Evolutionary conservation across 2,797 vertebrate genomes (phyloP).

Genomic region (Muscicapa striata): DNA sequence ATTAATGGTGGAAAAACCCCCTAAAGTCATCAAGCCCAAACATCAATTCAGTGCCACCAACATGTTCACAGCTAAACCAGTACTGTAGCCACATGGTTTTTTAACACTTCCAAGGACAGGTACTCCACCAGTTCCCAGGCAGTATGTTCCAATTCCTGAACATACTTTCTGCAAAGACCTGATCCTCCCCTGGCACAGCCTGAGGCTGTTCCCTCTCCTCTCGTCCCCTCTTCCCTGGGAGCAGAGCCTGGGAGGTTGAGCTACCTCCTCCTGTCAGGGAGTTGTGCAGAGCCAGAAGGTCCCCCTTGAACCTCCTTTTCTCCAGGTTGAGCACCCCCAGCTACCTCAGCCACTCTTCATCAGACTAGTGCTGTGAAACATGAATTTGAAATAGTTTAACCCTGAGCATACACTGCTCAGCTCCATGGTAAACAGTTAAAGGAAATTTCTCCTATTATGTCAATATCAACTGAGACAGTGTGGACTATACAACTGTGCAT

Average conservation of each 20-base stretch:
- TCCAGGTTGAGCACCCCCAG: background rate
- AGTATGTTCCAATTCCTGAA: background rate
- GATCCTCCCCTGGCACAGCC: fast-evolving
- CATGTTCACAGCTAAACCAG: no score
- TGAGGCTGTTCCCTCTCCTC: background rate
- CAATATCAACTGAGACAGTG: background rate
- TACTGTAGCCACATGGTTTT: fast-evolving
- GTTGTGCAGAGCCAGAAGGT: background rate
- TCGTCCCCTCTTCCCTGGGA: background rate
- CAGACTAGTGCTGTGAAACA: background rate
- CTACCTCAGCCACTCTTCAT: background rate
- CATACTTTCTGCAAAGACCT: background rate
- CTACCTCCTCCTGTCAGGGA: background rate
- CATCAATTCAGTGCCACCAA: background rate
- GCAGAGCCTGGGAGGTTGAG: background rate
- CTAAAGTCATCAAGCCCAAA: no score
- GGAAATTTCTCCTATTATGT: background rate
- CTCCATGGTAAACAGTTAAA: background rate
- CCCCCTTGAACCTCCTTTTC: background rate
- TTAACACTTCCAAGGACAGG: no score
- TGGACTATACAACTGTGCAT: background rate
- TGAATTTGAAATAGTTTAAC: background rate
- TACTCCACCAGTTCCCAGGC: background rate
- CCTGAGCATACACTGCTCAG: background rate
- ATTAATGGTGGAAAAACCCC: background rate